Conservation (phyloP, 2,113 vertebrate species). For the Pygoscelis antarcticus region DNA sequence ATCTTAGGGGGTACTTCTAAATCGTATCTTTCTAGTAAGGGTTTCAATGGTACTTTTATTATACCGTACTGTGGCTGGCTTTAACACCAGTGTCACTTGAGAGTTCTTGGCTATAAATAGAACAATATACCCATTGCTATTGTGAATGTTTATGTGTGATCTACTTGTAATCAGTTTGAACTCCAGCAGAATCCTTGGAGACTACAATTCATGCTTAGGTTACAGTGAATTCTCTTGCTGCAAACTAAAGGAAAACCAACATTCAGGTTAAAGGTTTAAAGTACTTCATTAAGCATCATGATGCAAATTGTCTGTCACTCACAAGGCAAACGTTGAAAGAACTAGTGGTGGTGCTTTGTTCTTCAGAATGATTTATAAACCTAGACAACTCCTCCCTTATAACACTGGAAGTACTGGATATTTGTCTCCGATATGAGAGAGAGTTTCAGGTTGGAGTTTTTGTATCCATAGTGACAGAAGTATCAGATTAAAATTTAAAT, state of each 20-base stretch:
- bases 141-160: constrained; percentile 65
- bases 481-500: neutral
- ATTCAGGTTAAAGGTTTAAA: constrained; percentile 33
- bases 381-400: neutral
- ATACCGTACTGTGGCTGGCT: constrained; percentile 80
- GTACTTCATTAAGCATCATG: constrained; percentile 9
- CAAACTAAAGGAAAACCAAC: constrained; percentile 36
- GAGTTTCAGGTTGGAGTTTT: constrained; percentile 15
- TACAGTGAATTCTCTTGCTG: constrained; percentile 77
- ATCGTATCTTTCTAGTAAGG: constrained; percentile 64
- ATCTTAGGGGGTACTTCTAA: constrained; percentile 70
- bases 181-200: constrained; percentile 72
- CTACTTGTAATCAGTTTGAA: constrained; percentile 74
- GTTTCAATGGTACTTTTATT: constrained; percentile 82
- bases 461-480: constrained; percentile 5
- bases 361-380: neutral
- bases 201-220: constrained; percentile 67
- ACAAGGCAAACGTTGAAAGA: neutral
- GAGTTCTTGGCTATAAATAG: constrained; percentile 71
- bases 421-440: neutral
- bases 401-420: constrained; percentile 40
- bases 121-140: constrained; percentile 51
- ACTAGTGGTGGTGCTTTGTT: neutral
- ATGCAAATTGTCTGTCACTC: constrained; percentile 11
- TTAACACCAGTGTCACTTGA: constrained; percentile 73